Evolutionary conservation across 2,113 vertebrate genomes (phyloP), one percentile per base, ranked within the genome.

Genomic region (Rhadina sibilatrix): DNA sequence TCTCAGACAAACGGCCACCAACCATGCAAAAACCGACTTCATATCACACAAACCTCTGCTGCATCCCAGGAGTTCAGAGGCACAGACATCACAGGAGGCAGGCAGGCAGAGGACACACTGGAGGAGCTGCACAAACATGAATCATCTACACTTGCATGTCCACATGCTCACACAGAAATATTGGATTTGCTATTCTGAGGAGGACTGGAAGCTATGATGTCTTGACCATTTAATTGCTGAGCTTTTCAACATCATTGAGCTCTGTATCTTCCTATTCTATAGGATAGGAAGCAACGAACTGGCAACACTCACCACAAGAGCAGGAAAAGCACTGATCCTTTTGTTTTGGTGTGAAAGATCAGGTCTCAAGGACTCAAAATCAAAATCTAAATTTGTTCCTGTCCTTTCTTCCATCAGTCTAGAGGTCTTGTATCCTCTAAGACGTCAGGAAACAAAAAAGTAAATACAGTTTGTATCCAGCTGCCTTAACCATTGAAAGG

Each of bases 1-100:
- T 33, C 50, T 87, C 90, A 93, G 82, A 90, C 79, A 57, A 96
- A 85, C 0, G 5, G 76, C 95, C 90, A 96, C 86, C 92, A 97
- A 96, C 88, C 60, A 83, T 23, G 72, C 63, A 90, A 80, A 92
- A 92, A 83, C 20, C 0, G 0, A 50, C 37, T 86, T 46, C 24
- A 6, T 74, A 86, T 94, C 92, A 77, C 42, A 80, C 17, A 50
- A 80, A 30, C 3, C 3, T 83, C 50, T 70, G 76, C 66, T 54
- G 35, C 38, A 70, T 42, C 59, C 71, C 68, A 54, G 85, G 66
- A 92, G 63, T 70, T 93, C 66, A 54, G 79, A 74, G 30, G 59
- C 57, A 86, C 27, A 61, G 37, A 61, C 9, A 38, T 50, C 71
- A 38, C 37, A 65, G 76, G 63, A 90, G 35, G 23, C 57, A 38